Conservation (phyloP, 2,888 invertebrate species). For the Trachelus tabidus region DNA sequence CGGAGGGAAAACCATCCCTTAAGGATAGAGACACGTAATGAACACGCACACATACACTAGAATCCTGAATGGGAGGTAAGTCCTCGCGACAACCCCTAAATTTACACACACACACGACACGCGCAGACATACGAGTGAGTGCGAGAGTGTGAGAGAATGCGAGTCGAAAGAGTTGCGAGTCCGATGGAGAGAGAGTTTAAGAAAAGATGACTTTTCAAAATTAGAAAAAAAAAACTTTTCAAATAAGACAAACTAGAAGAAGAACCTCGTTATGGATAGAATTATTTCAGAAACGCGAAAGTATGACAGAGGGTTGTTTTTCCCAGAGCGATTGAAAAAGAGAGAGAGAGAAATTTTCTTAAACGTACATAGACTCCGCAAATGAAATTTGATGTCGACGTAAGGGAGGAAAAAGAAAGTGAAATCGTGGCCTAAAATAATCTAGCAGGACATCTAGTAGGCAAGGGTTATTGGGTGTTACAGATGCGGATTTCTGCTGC, state of each 20-base stretch:
- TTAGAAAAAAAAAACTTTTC: background rate
- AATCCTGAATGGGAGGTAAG: background rate
- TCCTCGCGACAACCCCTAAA: background rate
- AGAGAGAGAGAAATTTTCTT: background rate
- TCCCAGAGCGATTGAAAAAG: background rate
- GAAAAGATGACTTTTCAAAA: too few species aligned
- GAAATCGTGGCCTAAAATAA: slow-evolving; percentile 13
- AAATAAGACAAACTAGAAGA: background rate
- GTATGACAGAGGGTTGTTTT: background rate
- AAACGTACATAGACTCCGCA: background rate
- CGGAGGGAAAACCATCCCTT: too few species aligned
- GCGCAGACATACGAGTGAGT: background rate
- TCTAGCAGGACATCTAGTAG: slow-evolving; percentile 24
- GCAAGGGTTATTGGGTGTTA: slow-evolving; percentile 69
- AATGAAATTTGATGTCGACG: background rate
- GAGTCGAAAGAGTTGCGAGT: background rate
- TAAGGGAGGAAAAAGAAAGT: slow-evolving; percentile 10
- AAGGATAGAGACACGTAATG: background rate
- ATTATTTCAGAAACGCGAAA: background rate
- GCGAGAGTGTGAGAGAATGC: background rate
- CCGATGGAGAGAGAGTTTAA: background rate
- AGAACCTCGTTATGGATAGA: background rate
- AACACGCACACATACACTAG: background rate
- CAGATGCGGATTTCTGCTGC: slow-evolving; percentile 93
- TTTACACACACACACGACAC: background rate